Conservation (phyloP, 2,113 vertebrate genomes). For the Uria lomvia region DNA sequence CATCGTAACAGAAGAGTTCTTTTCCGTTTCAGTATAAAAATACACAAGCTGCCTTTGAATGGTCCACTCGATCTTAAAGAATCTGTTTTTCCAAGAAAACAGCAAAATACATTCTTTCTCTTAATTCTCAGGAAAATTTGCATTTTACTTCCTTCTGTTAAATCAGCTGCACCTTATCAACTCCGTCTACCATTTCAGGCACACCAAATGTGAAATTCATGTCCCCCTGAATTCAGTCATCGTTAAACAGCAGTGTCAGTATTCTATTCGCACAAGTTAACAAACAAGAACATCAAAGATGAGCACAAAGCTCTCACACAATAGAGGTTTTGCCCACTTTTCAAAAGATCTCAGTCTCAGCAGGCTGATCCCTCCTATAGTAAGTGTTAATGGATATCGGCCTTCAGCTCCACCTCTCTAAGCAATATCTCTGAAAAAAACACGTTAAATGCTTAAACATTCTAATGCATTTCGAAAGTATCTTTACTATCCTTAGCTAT, state of each 20-base stretch:
- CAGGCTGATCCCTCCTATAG: background rate
- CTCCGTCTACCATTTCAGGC: background rate
- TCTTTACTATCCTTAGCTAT: background rate
- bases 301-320: background rate
- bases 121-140: background rate
- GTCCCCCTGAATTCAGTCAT: background rate
- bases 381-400: background rate
- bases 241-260: background rate
- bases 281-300: background rate
- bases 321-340: background rate
- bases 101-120: background rate
- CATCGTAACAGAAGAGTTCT: background rate
- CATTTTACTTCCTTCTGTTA: background rate
- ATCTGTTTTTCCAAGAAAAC: background rate
- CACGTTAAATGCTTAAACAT: background rate
- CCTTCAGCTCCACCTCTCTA: background rate
- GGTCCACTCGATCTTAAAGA: rapidly evolving
- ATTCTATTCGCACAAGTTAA: background rate
- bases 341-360: background rate
- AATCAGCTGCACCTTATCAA: background rate
- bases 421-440: background rate
- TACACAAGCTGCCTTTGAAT: background rate
- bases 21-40: background rate
- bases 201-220: background rate
- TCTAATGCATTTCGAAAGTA: background rate